These are phyloP conservation scores for Tachysurus vachellii DNA, from an alignment of 2,113 vertebrate species.

Conservation along the genomic window DNA sequence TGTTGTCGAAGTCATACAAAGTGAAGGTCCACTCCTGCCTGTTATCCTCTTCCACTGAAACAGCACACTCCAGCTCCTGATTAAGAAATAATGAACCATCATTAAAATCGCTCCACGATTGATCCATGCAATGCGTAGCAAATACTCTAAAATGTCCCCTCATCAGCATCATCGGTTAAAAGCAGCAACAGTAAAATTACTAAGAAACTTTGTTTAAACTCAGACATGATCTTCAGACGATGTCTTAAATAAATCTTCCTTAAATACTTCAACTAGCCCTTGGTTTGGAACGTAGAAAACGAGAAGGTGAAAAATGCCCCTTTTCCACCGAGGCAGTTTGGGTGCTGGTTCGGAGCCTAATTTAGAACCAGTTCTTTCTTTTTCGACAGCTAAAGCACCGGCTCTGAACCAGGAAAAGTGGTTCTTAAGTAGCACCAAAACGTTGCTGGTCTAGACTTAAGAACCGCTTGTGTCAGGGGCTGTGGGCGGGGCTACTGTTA, in stretches of 20 bases:
- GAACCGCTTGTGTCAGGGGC: no score
- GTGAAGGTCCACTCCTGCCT: slow-evolving; percentile 99
- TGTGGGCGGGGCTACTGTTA: no score
- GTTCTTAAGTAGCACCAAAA: no score
- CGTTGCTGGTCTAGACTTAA: no score
- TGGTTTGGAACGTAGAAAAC: no score
- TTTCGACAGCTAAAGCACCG: no score
- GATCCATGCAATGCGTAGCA: not conserved
- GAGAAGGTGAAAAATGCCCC: no score
- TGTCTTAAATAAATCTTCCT: not conserved
- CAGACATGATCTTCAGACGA: not conserved
- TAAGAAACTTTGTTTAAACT: not conserved
- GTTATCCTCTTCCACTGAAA: slow-evolving; percentile 96
- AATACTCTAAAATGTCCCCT: not conserved
- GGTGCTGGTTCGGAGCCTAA: no score
- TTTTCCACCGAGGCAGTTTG: no score
- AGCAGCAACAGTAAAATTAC: not conserved
- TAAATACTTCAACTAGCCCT: no score
- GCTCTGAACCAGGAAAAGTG: no score
- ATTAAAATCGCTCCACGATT: not conserved
- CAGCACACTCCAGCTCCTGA: slow-evolving; percentile 96
- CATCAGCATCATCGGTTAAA: not conserved
- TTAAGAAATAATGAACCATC: slow-evolving; percentile 52
- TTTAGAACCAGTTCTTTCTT: no score
- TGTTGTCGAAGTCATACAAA: slow-evolving; percentile 98